Evolutionary conservation across 1,140 invertebrate species (phyloP).

Genomic region (Bilobella aurantiaca): DNA sequence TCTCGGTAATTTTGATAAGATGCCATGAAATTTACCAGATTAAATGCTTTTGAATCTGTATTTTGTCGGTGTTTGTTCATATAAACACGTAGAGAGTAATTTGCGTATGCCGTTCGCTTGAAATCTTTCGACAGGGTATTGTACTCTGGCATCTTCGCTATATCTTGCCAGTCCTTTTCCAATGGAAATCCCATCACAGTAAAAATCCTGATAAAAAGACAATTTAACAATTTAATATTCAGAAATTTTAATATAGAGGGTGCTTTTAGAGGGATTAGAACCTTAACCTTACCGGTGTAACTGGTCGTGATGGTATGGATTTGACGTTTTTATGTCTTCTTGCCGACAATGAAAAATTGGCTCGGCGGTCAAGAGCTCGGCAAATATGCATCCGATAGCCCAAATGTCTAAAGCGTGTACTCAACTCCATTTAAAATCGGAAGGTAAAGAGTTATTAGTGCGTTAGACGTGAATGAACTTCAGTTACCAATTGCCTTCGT

Average conservation of each 20-base stretch:
- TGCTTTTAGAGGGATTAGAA: not conserved
- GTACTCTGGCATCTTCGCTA: slow-evolving; percentile 99
- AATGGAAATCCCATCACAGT: slow-evolving; percentile 99
- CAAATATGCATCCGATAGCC: slow-evolving; percentile 99
- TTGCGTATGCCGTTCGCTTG: slow-evolving; percentile 87
- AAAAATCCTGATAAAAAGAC: no score
- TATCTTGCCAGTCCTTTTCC: slow-evolving; percentile 99
- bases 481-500: slow-evolving; percentile 88
- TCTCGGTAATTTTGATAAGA: slow-evolving; percentile 19
- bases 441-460: not conserved
- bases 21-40: slow-evolving; percentile 53
- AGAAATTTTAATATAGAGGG: slow-evolving; percentile 13
- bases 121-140: slow-evolving; percentile 92
- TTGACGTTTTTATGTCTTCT: slow-evolving; percentile 99
- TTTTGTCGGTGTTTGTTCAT: slow-evolving; percentile 99
- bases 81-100: slow-evolving; percentile 91
- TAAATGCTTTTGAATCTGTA: slow-evolving; percentile 90
- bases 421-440: no score
- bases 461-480: not conserved
- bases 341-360: slow-evolving; percentile 99
- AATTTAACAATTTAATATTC: slow-evolving; percentile 24
- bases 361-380: slow-evolving; percentile 81
- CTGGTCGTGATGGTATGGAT: slow-evolving; percentile 99
- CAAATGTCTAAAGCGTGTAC: no score
- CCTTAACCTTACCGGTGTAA: slow-evolving; percentile 56